Evolutionary conservation across 2,113 vertebrate species (phyloP).

Genomic region (Zapus hudsonius): DNA sequence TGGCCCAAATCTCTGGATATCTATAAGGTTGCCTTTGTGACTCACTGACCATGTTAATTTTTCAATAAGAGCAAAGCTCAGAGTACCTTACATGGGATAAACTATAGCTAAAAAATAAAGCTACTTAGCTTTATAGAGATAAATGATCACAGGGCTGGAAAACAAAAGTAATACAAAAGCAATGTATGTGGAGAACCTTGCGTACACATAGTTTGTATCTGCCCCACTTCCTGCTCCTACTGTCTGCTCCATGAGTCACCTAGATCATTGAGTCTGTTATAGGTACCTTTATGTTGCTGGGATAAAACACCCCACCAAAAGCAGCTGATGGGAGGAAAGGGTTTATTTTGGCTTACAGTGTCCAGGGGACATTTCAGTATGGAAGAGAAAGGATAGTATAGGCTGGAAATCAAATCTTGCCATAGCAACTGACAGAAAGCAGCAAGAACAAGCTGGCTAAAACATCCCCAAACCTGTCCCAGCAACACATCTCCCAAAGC

Average conservation of each 20-base stretch:
- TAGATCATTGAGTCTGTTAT: background rate
- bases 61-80: slow-evolving; percentile 7
- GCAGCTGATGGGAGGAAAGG: no score
- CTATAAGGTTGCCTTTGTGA: background rate
- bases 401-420: no score
- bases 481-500: no score
- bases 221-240: background rate
- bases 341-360: no score
- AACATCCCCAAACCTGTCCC: no score
- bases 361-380: no score
- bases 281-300: no score
- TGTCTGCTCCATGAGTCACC: background rate
- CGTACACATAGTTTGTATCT: background rate
- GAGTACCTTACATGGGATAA: background rate
- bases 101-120: slow-evolving; percentile 6
- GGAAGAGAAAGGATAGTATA: no score
- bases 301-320: no score
- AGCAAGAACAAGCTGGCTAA: no score
- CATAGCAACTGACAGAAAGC: no score
- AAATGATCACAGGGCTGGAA: background rate
- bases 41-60: slow-evolving; percentile 1
- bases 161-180: slow-evolving; percentile 8
- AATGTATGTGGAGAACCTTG: background rate
- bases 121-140: background rate
- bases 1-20: background rate